These are phyloP conservation scores for Zaprionus kolodkinae DNA, from an alignment of 1,140 invertebrate species.

Conservation along the genomic window DNA sequence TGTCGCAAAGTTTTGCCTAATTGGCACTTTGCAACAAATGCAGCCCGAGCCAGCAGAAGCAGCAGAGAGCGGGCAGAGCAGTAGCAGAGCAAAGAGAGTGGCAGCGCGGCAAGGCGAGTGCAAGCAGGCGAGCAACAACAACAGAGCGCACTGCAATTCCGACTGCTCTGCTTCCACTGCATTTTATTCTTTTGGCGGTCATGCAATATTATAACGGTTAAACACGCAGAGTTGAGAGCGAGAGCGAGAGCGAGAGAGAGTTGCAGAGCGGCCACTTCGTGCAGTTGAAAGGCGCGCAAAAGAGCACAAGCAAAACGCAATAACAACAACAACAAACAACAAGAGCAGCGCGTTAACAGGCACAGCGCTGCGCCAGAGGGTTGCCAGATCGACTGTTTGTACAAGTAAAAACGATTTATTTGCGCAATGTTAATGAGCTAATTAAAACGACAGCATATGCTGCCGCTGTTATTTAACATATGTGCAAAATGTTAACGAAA, in stretches of 20 bases:
- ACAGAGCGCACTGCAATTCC: too few relatives aligned
- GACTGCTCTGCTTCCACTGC: too few relatives aligned
- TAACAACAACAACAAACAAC: constrained; percentile 39
- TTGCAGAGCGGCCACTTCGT: too few relatives aligned
- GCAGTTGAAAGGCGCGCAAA: not conserved
- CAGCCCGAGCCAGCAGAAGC: constrained; percentile 10
- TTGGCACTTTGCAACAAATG: constrained; percentile 34
- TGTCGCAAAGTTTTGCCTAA: constrained; percentile 49
- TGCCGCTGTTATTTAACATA: too few relatives aligned
- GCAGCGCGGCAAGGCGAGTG: constrained; percentile 4
- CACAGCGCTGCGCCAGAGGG: constrained; percentile 13
- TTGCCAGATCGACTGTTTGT: constrained; percentile 41
- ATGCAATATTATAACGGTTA: constrained; percentile 49
- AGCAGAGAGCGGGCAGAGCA: constrained; percentile 9
- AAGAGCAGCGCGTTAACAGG: not conserved
- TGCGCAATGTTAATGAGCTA: not conserved
- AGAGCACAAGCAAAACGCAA: constrained; percentile 9
- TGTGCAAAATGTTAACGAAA: too few relatives aligned
- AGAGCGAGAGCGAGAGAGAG: not conserved
- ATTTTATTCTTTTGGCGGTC: constrained; percentile 10
- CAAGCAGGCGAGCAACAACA: constrained; percentile 1
- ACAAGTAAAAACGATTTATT: not conserved
- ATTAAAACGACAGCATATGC: too few relatives aligned
- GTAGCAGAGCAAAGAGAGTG: too few relatives aligned
- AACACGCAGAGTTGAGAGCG: constrained; percentile 39